Evolutionary conservation across 2,797 vertebrate species (phyloP), one percentile per base, ranked within the genome.

Genomic region (Pipistrellus nathusii): DNA sequence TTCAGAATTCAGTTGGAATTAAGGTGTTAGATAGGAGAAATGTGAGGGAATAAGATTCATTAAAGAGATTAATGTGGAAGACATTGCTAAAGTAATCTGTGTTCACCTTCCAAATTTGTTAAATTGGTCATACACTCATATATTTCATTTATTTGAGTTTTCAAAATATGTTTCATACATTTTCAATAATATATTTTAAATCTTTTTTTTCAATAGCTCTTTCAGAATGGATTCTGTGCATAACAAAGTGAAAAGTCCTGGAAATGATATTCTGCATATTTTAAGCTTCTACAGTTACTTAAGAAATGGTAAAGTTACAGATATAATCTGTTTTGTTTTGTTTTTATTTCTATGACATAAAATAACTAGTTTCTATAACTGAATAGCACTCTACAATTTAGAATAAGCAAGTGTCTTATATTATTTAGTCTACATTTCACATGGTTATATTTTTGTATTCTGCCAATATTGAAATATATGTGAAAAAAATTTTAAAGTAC

Each of bases 211-310:
- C 48, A 88, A 72, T 94, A 98, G 98, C 72, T 90, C 95, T 27
- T 98, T 98, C 97, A 98, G 98, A 88, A 94, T 90, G 18, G 98
- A 98, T 87, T 94, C 95, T 80, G 12, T 94, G 0, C 94, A 89
- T 66, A 97, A 95, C 25, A 98, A 98, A 87, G 69, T 90, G 88
- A 96, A 82, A 96, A 97, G 91, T 46, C 18, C 27, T 82, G 97
- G 97, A 62, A 89, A 83, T 88, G 32, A 95, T 76, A 72, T 91
- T 57, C 85, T 94, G 44, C 93, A 94, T 14, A 86, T 96, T 72
- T 66, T 96, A 80, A 92, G 77, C 41, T 96, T 97, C 96, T 87
- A 92, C 44, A 73, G 90, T 78, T 97, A 98, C 23, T 91, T 97
- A 80, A 62, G 84, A 94, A 97, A 96, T 75, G 94, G 98, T 98